Evolutionary conservation across 1,140 invertebrate species (phyloP).

Genomic region (Leptinotarsa defecta): DNA sequence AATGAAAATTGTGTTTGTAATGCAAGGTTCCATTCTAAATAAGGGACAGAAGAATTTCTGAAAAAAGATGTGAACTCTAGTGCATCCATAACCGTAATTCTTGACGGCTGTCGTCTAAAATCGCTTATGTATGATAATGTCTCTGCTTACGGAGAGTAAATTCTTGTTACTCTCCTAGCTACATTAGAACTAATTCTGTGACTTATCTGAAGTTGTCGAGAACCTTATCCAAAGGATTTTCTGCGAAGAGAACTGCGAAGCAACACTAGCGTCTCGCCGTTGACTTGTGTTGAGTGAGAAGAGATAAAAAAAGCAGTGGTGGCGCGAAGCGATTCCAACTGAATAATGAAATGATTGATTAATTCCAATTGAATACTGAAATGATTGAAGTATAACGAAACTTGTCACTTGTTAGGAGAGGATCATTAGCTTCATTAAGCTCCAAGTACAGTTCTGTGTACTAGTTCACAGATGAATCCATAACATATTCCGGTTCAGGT

Average conservation of each 20-base stretch:
- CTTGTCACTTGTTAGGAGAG: too few relatives aligned
- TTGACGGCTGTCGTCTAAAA: constrained; percentile 8
- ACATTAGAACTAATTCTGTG: constrained; percentile 32
- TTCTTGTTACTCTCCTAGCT: not conserved
- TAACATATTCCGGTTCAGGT: too few relatives aligned
- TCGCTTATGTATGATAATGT: constrained; percentile 28
- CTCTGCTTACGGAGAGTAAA: constrained; percentile 11
- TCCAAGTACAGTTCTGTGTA: too few relatives aligned
- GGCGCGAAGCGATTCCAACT: not conserved
- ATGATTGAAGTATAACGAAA: too few relatives aligned
- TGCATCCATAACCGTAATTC: not conserved
- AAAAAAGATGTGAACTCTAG: not conserved
- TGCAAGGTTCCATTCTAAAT: too few relatives aligned
- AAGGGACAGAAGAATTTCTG: too few relatives aligned
- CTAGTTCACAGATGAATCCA: too few relatives aligned
- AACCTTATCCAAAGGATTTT: constrained; percentile 27
- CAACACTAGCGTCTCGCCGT: constrained; percentile 1
- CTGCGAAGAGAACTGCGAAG: constrained; percentile 19
- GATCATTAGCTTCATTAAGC: too few relatives aligned
- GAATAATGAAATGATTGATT: too few relatives aligned
- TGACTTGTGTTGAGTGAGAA: not conserved
- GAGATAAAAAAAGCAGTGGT: not conserved
- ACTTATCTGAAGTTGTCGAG: constrained; percentile 25
- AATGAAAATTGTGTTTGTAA: too few relatives aligned
- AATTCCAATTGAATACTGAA: too few relatives aligned